These are phyloP conservation scores for Hipparchia sbordonii DNA, from an alignment of 2,888 invertebrate genomes.

Conservation along the genomic window DNA sequence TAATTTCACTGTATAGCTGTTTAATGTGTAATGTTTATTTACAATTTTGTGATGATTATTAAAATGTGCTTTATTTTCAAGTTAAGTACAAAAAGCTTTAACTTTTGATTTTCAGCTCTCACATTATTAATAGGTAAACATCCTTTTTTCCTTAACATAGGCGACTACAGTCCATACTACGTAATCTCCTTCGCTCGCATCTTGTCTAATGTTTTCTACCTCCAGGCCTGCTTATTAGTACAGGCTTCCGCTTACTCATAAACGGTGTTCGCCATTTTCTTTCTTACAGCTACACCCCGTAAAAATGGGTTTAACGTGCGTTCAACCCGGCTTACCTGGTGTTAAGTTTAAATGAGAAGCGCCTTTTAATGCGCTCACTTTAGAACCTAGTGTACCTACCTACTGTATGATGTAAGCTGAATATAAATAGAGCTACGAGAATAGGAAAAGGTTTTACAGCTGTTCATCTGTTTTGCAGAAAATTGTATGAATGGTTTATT, in stretches of 20 bases:
- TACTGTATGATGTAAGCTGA: slow-evolving; percentile 19
- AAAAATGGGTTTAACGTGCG: slow-evolving; percentile 54
- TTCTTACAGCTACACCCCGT: slow-evolving; percentile 48
- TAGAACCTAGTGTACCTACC: slow-evolving; percentile 16
- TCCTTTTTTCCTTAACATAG: slow-evolving; percentile 32
- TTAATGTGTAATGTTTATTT: too few relatives aligned
- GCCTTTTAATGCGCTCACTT: slow-evolving; percentile 49
- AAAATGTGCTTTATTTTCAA: neutral
- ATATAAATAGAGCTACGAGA: slow-evolving; percentile 5
- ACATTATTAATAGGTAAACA: neutral
- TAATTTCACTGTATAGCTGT: too few relatives aligned
- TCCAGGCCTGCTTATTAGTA: slow-evolving; percentile 55
- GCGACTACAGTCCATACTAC: slow-evolving; percentile 40
- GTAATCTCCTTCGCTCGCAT: slow-evolving; percentile 34
- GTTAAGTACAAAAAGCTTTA: neutral
- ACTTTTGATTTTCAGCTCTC: slow-evolving; percentile 16
- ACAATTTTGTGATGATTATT: neutral
- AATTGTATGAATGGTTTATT: too few relatives aligned
- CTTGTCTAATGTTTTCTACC: slow-evolving; percentile 46
- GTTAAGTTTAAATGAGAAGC: slow-evolving; percentile 51
- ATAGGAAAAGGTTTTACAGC: neutral
- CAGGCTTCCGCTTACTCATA: slow-evolving; percentile 56
- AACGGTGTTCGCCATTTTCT: slow-evolving; percentile 58
- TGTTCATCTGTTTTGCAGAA: neutral
- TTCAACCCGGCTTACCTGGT: slow-evolving; percentile 50